phyloP scores from a whole-genome alignment of 2,797 vertebrate genomes.

The Malacoctenus gilli region DNA sequence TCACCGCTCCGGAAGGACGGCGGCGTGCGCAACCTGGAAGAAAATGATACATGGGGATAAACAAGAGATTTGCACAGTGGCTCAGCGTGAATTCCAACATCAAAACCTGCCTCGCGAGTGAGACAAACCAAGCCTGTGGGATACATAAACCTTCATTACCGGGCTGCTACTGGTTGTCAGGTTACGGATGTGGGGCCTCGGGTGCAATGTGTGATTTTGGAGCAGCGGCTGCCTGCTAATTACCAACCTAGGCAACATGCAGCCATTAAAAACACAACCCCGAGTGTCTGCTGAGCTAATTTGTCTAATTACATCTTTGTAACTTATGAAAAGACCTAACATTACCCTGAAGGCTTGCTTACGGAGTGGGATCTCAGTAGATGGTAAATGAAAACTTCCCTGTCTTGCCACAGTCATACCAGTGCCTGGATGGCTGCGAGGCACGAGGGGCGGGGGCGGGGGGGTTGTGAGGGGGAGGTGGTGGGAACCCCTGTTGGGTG shows the following conservation, averaged over 20 bases:
- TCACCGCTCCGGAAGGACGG: slow-evolving; percentile 44
- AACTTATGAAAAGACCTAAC: slow-evolving; percentile 80
- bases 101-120: slow-evolving; percentile 64
- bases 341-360: slow-evolving; percentile 74
- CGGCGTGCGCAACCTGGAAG: slow-evolving; percentile 51
- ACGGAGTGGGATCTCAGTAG: slow-evolving; percentile 57
- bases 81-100: slow-evolving; percentile 67
- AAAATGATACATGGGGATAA: slow-evolving; percentile 57
- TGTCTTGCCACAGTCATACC: slow-evolving; percentile 49
- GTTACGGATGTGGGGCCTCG: slow-evolving; percentile 71
- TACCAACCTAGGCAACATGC: slow-evolving; percentile 76
- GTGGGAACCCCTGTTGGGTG: slow-evolving; percentile 62
- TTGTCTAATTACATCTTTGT: slow-evolving; percentile 83
- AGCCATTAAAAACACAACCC: slow-evolving; percentile 76
- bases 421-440: slow-evolving; percentile 52
- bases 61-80: slow-evolving; percentile 58
- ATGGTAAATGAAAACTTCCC: slow-evolving; percentile 70
- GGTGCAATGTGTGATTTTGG: slow-evolving; percentile 72
- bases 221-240: slow-evolving; percentile 78
- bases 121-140: slow-evolving; percentile 71
- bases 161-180: slow-evolving; percentile 71
- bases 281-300: slow-evolving; percentile 79
- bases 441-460: slow-evolving; percentile 34
- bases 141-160: slow-evolving; percentile 74
- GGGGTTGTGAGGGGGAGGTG: slow-evolving; percentile 45